phyloP scores from a whole-genome alignment of 2,113 vertebrate species.

The Mionectes macconnelli region DNA sequence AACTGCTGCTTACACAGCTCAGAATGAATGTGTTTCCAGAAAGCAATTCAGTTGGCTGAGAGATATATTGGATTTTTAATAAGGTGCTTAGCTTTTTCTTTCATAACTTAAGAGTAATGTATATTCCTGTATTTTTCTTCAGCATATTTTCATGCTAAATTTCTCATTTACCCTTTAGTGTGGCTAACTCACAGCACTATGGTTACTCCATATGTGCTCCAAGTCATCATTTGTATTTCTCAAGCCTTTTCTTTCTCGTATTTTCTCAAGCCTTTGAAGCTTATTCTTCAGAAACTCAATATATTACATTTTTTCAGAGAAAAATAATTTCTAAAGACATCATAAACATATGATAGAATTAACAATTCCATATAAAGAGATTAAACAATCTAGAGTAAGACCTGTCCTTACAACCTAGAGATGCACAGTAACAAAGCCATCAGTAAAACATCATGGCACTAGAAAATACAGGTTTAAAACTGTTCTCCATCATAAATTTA shows the following conservation, averaged over 20 bases:
- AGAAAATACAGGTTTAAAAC: background rate
- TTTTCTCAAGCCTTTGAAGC: background rate
- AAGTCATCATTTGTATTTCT: background rate
- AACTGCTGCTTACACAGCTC: background rate
- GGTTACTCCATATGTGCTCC: background rate
- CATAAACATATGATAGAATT: background rate
- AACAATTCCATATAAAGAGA: background rate
- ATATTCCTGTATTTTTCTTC: background rate
- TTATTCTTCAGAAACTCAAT: background rate
- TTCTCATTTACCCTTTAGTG: background rate
- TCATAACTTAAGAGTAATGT: background rate
- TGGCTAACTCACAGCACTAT: background rate
- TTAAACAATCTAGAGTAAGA: background rate
- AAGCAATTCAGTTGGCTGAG: background rate
- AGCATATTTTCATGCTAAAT: background rate
- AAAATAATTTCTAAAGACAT: background rate
- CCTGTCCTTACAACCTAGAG: background rate
- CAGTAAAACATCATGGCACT: background rate
- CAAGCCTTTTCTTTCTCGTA: background rate
- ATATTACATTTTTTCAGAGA: background rate
- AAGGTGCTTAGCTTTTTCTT: background rate
- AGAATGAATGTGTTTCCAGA: slow-evolving; percentile 1
- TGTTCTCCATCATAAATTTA: background rate
- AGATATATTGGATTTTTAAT: background rate
- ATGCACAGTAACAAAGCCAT: background rate